Conservation (phyloP, 1,140 invertebrate species). For the Hycleus cichorii region DNA sequence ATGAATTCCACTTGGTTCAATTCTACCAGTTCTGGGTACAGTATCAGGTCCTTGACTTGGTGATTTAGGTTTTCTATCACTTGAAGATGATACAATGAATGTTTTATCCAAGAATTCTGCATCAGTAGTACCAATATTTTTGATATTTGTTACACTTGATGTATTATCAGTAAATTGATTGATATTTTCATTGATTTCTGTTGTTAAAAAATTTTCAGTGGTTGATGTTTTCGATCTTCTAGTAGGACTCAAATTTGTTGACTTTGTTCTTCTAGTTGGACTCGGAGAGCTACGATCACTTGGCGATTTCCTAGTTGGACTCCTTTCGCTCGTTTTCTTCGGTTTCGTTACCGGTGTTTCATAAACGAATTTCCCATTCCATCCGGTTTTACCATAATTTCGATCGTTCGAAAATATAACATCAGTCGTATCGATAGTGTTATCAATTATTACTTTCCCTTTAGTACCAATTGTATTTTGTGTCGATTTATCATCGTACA, state of each 20-base stretch:
- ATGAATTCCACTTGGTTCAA: not conserved
- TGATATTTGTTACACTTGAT: not conserved
- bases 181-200: slow-evolving; percentile 24
- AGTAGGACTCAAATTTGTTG: not conserved
- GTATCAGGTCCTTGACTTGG: not conserved
- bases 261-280: slow-evolving; percentile 1
- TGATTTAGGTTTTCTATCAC: not conserved
- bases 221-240: slow-evolving; percentile 1
- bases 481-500: slow-evolving; percentile 33
- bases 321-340: not conserved
- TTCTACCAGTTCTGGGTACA: not conserved
- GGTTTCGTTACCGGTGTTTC: slow-evolving; percentile 19
- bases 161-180: slow-evolving; percentile 7
- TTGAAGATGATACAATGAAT: too few species aligned
- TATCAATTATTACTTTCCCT: slow-evolving; percentile 30
- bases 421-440: slow-evolving; percentile 28
- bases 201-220: slow-evolving; percentile 17
- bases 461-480: slow-evolving; percentile 35
- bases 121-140: too few species aligned
- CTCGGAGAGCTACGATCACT: not conserved
- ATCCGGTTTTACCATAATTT: slow-evolving; percentile 36
- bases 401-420: slow-evolving; percentile 36
- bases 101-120: too few species aligned
- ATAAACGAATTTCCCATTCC: slow-evolving; percentile 36
- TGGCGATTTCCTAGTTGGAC: slow-evolving; percentile 1